Evolutionary conservation across 2,113 vertebrate species (phyloP).

Genomic region (Lethenteron camtschaticum): DNA sequence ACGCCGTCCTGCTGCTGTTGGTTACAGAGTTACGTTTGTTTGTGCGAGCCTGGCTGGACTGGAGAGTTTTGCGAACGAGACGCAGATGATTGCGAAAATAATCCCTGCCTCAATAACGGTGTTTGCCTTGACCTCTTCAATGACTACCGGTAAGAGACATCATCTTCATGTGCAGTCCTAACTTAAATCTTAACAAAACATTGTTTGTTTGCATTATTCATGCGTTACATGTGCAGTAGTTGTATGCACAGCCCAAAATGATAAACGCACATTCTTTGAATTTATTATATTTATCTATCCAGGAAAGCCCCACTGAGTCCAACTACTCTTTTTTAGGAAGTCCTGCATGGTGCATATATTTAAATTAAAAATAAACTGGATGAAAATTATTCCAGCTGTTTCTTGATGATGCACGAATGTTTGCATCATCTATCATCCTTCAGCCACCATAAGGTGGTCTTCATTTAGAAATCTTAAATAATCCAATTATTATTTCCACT

Average conservation of each 20-base stretch:
- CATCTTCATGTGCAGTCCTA: neutral
- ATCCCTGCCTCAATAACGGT: slow-evolving; percentile 39
- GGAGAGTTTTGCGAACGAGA: slow-evolving; percentile 34
- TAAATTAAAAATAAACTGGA: too few relatives aligned
- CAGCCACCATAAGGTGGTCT: too few relatives aligned
- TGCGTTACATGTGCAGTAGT: slow-evolving; percentile 11
- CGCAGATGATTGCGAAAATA: slow-evolving; percentile 32
- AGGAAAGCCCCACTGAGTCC: too few relatives aligned
- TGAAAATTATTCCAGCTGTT: too few relatives aligned
- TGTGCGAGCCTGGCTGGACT: slow-evolving; percentile 35
- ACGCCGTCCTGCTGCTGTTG: slow-evolving; percentile 8
- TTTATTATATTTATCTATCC: too few relatives aligned
- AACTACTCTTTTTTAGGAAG: too few relatives aligned
- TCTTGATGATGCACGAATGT: too few relatives aligned
- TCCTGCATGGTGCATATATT: too few relatives aligned
- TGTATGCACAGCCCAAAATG: slow-evolving; percentile 13
- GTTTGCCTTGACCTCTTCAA: slow-evolving; percentile 36
- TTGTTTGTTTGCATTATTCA: slow-evolving; percentile 13
- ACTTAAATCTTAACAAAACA: neutral
- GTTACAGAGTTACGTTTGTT: slow-evolving; percentile 28
- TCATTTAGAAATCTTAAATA: too few relatives aligned
- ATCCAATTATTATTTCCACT: too few relatives aligned
- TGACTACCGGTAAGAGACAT: slow-evolving; percentile 25
- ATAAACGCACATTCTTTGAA: too few relatives aligned
- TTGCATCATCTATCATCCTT: too few relatives aligned